These are phyloP conservation scores for Laupala kohalensis DNA, from an alignment of 1,140 invertebrate genomes.

Conservation along the genomic window DNA sequence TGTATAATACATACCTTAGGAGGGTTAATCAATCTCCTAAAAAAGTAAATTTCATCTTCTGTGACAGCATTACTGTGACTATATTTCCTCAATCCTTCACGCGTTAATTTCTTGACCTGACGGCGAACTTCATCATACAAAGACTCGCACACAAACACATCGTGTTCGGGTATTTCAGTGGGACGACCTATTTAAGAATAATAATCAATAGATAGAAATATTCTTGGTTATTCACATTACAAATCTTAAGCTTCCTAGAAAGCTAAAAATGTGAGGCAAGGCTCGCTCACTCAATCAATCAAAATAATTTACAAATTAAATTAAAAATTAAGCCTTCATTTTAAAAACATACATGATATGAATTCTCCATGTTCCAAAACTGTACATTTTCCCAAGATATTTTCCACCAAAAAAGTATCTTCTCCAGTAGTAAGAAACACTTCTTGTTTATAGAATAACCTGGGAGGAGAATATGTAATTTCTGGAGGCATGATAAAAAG, in stretches of 20 bases:
- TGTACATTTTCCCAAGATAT: slow-evolving; percentile 80
- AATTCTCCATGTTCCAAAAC: slow-evolving; percentile 88
- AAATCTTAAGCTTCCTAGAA: too few relatives aligned
- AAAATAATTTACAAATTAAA: too few relatives aligned
- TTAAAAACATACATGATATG: slow-evolving; percentile 59
- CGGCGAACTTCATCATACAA: slow-evolving; percentile 82
- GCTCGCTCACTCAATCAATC: too few relatives aligned
- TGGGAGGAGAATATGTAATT: slow-evolving; percentile 55
- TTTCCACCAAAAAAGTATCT: slow-evolving; percentile 78
- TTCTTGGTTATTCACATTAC: too few relatives aligned
- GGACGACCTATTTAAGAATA: slow-evolving; percentile 67
- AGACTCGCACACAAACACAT: slow-evolving; percentile 89
- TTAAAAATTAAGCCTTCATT: too few relatives aligned
- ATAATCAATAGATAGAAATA: too few relatives aligned
- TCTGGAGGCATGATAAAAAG: slow-evolving; percentile 83
- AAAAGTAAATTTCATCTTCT: slow-evolving; percentile 88
- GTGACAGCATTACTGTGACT: slow-evolving; percentile 67
- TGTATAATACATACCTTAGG: slow-evolving; percentile 42
- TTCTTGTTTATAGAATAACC: slow-evolving; percentile 91
- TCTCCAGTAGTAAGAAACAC: slow-evolving; percentile 83
- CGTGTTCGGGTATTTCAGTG: slow-evolving; percentile 84
- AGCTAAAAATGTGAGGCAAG: too few relatives aligned
- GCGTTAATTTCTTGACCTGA: slow-evolving; percentile 56
- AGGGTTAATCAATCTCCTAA: slow-evolving; percentile 60
- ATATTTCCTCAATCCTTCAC: slow-evolving; percentile 67